Evolutionary conservation across 2,888 invertebrate genomes (phyloP), one percentile per base, ranked within the genome.

Genomic region (Galeruca laticollis): DNA sequence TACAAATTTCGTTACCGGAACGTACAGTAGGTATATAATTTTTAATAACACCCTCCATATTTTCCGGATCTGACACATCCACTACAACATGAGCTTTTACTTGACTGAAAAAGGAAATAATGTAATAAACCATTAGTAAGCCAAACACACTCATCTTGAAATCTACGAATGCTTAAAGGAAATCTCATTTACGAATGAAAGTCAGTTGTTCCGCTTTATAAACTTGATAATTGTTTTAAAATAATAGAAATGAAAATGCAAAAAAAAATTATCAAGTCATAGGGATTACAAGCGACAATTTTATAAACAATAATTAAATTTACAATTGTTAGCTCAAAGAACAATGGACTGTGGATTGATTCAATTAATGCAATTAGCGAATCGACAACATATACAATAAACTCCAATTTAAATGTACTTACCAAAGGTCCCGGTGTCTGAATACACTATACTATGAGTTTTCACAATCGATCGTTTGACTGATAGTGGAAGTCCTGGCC

Each of bases 21-120:
- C 60, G 56, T 2, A 68, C 11, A 0, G 78, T 78, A 0, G 79
- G 78, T 47, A 78, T 73, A 35, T 73, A 65, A 60, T 74, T 47
- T 43, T 73, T 60, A 13, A 73, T 4, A 10, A 68, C 4, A 54
- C 68, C 61, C 11, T 70, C 68, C 18, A 47, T 9, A 47, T 18
- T 47, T 15, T 18, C 15, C 15, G 47, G 15, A 18, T 47, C 9
- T 18, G 15, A 18, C 15, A 18, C 15, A 8, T 47, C 47, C 15
- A 47, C 18, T 8, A 15, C 8, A 18, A 47, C 9, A 47, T 47
- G 15, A 6, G 15, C 47, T 18, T 2, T 9, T 1, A 15, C 1
- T 8, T 47, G 9, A 18, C 15, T 9, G 2, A 47, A 47, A 47
- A 15, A 1, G 2, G 15, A 47, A 8, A 47, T 9, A 6, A 18